A percentile compares a stretch with the other conserved stretches of the same genome.
phyloP scores from a whole-genome alignment of 1,140 invertebrate genomes.

The Atopsyche davidsoni region DNA sequence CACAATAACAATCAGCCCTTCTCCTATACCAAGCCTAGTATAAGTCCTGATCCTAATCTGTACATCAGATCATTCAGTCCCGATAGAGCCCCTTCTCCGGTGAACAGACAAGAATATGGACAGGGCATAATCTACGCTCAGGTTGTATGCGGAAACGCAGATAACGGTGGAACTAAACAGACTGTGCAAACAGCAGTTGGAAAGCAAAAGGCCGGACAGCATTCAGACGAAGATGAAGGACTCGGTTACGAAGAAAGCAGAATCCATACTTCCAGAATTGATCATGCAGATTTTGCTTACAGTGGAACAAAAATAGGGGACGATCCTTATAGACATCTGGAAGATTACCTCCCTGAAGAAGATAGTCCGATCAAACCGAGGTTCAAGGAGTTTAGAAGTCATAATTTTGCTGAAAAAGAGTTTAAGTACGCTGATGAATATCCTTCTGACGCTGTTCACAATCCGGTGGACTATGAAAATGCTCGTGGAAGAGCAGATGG shows the following conservation, averaged over 20 bases:
- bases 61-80: constrained; percentile 44
- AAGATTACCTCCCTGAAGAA: constrained; percentile 35
- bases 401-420: constrained; percentile 44
- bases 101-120: constrained; percentile 38
- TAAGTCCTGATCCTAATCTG: constrained; percentile 47
- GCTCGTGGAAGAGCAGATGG: constrained; percentile 58
- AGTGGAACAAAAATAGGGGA: constrained; percentile 37
- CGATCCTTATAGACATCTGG: constrained; percentile 35
- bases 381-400: constrained; percentile 43
- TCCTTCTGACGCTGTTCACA: constrained; percentile 21
- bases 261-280: constrained; percentile 31
- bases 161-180: constrained; percentile 40
- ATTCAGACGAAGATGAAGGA: constrained; percentile 71
- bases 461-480: constrained; percentile 42
- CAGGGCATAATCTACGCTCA: constrained; percentile 66
- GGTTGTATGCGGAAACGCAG: constrained; percentile 55
- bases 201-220: constrained; percentile 40
- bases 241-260: constrained; percentile 57
- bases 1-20: constrained; percentile 71
- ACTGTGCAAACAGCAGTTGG: constrained; percentile 50
- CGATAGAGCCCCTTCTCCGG: constrained; percentile 40
- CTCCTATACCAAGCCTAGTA: constrained; percentile 61
- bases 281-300: constrained; percentile 38
- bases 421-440: constrained; percentile 44
- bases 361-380: constrained; percentile 44